Percentiles rank a stretch among this genome's conserved stretches.
Evolutionary conservation across 2,797 vertebrate genomes (phyloP).

Genomic region (Dipus sagitta): DNA sequence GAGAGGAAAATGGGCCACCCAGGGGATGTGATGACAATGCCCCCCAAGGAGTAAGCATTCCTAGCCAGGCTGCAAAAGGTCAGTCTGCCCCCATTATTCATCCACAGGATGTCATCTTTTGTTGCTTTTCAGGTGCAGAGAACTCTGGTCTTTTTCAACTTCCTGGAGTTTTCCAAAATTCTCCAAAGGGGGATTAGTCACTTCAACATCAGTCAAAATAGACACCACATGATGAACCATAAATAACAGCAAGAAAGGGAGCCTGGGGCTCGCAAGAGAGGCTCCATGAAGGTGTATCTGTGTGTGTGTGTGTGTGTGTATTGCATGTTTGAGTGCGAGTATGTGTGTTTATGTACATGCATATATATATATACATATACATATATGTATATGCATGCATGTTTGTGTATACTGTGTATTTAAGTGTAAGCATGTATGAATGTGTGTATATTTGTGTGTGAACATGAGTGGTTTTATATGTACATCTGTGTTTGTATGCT

Average conservation of each 20-base stretch:
- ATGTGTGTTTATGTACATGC: fast-evolving
- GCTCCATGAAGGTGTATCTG: fast-evolving
- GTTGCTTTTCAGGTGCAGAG: conserved; percentile 1
- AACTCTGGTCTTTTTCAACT: not conserved
- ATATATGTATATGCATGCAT: not conserved
- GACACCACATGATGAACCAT: conserved; percentile 1
- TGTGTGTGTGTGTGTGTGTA: not conserved
- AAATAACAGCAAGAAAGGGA: conserved; percentile 17
- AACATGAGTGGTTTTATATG: too few relatives aligned
- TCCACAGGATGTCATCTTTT: not conserved
- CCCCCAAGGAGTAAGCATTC: not conserved
- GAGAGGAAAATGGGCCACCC: conserved; percentile 31
- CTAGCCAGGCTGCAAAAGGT: not conserved
- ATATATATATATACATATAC: fast-evolving
- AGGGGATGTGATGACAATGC: not conserved
- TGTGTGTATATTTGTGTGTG: too few relatives aligned
- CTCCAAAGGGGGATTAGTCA: conserved; percentile 6
- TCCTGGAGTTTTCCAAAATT: conserved; percentile 37
- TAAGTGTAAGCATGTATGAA: not conserved
- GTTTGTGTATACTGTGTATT: fast-evolving
- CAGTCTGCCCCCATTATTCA: not conserved
- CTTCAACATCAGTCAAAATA: conserved; percentile 33
- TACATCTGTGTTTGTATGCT: not conserved
- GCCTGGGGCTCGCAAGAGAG: not conserved
- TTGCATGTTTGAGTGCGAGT: not conserved